Evolutionary conservation across 2,797 vertebrate species (phyloP), one percentile per base, ranked within the genome.

Genomic region (Bradypodion pumilum): DNA sequence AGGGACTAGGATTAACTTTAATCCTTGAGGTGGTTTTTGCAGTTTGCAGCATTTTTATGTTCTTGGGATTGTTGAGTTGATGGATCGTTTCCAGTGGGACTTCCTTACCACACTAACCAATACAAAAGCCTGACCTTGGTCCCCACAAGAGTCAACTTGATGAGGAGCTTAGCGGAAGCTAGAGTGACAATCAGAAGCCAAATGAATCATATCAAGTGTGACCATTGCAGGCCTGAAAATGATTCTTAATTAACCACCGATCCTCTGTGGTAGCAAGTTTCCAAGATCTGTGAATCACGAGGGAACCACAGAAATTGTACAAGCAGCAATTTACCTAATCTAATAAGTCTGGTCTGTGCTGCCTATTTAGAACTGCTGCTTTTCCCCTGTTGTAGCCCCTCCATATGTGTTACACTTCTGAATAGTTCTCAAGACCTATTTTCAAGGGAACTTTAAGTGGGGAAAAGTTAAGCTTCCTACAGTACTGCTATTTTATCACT

Each of bases 171-270:
- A 97, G 96, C 92, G 93, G 93, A 92, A 97, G 93, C 95, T 90
- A 78, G 91, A 95, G 93, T 91, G 95, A 95, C 95, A 94, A 94
- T 96, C 95, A 93, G 92, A 93, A 95, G 95, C 95, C 94, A 93
- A 94, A 95, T 97, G 97, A 97, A 97, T 97, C 96, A 94, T 93
- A 95, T 97, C 96, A 97, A 95, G 94, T 95, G 95, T 95, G 95
- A 96, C 95, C 96, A 96, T 95, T 95, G 94, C 88, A 92, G 94
- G 91, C 89, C 95, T 96, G 94, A 95, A 95, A 94, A 95, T 91
- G 85, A 93, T 95, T 95, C 93, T 94, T 97, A 97, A 97, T 98
- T 97, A 98, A 97, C 95, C 94, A 94, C 87, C 94, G 95, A 95
- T 97, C 95, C 96, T 95, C 95, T 95, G 94, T 93, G 94, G 95